Percentiles rank a stretch among this genome's conserved stretches.
Evolutionary conservation across 2,888 invertebrate genomes (phyloP).

Genomic region (Ophion ventricosus): DNA sequence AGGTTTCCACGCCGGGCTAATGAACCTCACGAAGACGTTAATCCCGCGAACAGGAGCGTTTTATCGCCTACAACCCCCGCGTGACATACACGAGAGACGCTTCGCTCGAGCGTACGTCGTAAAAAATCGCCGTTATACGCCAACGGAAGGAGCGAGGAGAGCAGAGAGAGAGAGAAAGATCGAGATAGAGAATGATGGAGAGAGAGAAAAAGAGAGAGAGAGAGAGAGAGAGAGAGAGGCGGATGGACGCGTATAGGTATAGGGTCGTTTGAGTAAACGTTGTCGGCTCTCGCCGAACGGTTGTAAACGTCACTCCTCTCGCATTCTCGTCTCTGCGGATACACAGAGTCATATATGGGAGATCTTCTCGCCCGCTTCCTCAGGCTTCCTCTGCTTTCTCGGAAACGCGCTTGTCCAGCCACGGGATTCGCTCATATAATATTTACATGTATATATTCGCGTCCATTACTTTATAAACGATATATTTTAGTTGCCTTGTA

Average conservation of each 20-base stretch:
- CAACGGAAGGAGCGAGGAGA: not conserved
- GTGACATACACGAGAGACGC: conserved; percentile 71
- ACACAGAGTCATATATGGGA: conserved; percentile 55
- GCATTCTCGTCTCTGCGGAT: conserved; percentile 65
- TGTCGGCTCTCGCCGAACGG: conserved; percentile 66
- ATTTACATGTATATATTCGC: conserved; percentile 55
- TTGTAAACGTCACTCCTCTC: conserved; percentile 73
- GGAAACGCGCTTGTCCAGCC: conserved; percentile 41
- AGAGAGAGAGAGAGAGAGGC: not conserved
- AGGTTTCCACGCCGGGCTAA: conserved; percentile 68
- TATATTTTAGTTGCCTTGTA: conserved; percentile 66
- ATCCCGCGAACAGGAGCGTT: conserved; percentile 79
- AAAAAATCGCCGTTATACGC: conserved; percentile 55
- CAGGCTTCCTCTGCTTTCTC: conserved; percentile 26
- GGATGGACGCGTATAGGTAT: conserved; percentile 1
- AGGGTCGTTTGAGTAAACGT: conserved; percentile 74
- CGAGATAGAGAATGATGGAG: conserved; percentile 23
- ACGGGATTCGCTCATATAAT: conserved; percentile 39
- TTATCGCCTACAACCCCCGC: conserved; percentile 78
- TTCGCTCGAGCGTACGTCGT: conserved; percentile 55
- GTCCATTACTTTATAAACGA: conserved; percentile 74
- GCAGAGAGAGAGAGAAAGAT: not conserved
- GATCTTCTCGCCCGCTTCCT: conserved; percentile 50
- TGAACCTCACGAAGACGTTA: conserved; percentile 77
- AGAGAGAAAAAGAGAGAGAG: not conserved